Conservation (phyloP, 2,797 vertebrate species). For the Spea hammondii region DNA sequence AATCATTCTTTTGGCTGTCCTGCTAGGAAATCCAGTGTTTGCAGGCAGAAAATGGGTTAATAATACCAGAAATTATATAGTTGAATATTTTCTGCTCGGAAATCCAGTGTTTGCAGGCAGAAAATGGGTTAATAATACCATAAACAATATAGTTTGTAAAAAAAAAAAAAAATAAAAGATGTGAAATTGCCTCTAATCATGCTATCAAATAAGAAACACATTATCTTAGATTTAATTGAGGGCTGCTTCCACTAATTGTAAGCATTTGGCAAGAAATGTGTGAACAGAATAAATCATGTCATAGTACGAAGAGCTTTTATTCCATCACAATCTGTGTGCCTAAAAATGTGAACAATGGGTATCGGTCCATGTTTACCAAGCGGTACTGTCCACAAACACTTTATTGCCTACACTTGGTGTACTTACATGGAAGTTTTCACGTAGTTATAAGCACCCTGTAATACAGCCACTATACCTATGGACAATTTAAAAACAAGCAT, state of each 20-base stretch:
- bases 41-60: not conserved
- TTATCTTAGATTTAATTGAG: constrained; percentile 21
- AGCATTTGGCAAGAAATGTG: constrained; percentile 34
- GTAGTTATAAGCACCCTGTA: too few species aligned
- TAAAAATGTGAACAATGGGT: constrained; percentile 1
- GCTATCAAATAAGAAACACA: not conserved
- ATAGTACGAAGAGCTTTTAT: not conserved
- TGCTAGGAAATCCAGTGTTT: not conserved
- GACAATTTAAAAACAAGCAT: too few species aligned
- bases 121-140: not conserved
- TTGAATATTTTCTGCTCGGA: too few species aligned
- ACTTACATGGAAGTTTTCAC: too few species aligned
- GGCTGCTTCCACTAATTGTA: constrained; percentile 27
- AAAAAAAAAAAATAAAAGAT: not conserved
- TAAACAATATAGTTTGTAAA: not conserved
- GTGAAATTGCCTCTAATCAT: constrained; percentile 1
- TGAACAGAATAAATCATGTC: constrained; percentile 29
- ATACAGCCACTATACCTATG: too few species aligned
- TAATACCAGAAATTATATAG: not conserved
- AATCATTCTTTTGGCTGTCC: too few species aligned
- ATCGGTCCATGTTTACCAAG: constrained; percentile 5
- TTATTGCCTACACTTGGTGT: not conserved
- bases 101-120: not conserved
- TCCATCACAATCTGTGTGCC: constrained; percentile 17
- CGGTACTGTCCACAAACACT: not conserved